A percentile compares a stretch with the other conserved stretches of the same genome.
These are phyloP conservation scores for Chaetops frenatus DNA, from an alignment of 2,113 vertebrate genomes.

Conservation along the genomic window DNA sequence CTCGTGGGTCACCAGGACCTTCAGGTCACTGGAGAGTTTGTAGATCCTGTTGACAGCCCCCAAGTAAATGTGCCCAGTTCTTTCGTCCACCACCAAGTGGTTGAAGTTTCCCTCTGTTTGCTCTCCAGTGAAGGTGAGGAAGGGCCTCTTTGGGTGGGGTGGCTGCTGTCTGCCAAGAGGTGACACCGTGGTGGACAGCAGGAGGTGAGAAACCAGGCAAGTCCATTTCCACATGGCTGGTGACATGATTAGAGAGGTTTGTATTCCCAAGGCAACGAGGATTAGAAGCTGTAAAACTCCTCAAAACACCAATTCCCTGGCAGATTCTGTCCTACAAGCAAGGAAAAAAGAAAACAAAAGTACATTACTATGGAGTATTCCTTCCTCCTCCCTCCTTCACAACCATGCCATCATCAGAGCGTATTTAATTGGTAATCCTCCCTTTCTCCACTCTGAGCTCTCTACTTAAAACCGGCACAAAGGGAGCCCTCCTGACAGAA, in stretches of 20 bases:
- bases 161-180: constrained; percentile 73
- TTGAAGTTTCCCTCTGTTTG: constrained; percentile 88
- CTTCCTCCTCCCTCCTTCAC: constrained; percentile 39
- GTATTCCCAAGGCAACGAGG: constrained; percentile 54
- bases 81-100: constrained; percentile 91
- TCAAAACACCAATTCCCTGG: constrained; percentile 66
- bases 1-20: constrained; percentile 88
- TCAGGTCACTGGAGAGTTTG: constrained; percentile 87
- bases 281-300: constrained; percentile 60
- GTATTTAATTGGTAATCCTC: constrained; percentile 58
- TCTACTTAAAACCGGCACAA: constrained; percentile 28
- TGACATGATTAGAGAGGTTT: constrained; percentile 56
- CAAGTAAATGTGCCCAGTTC: constrained; percentile 92
- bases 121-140: constrained; percentile 82
- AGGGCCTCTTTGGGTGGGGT: constrained; percentile 76
- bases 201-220: constrained; percentile 81
- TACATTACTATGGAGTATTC: constrained; percentile 33
- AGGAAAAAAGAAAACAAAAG: constrained; percentile 39
- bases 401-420: constrained; percentile 40
- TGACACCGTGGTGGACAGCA: constrained; percentile 76
- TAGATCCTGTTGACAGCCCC: constrained; percentile 97
- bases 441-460: constrained; percentile 31
- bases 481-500: constrained; percentile 30
- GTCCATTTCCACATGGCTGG: constrained; percentile 81
- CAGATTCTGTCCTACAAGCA: constrained; percentile 48